Evolutionary conservation across 2,113 vertebrate species (phyloP).

Genomic region (Aegotheles bennettii): DNA sequence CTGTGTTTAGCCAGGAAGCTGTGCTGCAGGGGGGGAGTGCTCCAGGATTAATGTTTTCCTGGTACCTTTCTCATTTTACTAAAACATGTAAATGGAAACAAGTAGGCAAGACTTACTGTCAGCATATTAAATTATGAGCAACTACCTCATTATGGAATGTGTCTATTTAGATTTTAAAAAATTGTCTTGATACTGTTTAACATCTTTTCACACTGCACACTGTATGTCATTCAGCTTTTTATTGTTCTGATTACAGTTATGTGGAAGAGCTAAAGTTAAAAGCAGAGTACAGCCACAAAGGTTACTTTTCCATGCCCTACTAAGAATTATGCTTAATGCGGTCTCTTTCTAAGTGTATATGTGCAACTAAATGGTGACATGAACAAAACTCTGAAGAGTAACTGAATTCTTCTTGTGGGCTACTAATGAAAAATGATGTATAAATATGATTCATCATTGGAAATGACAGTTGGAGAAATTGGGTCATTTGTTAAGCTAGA

Average conservation of each 20-base stretch:
- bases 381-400: not conserved
- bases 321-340: not conserved
- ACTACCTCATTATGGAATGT: not conserved
- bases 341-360: not conserved
- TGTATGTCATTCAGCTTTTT: not conserved
- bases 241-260: not conserved
- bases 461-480: not conserved
- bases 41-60: not conserved
- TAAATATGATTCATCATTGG: not conserved
- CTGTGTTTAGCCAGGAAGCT: not conserved
- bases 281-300: not conserved
- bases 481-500: constrained; percentile 4
- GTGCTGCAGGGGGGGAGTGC: not conserved
- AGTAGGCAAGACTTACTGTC: not conserved
- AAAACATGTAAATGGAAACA: not conserved
- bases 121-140: not conserved
- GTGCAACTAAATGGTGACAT: not conserved
- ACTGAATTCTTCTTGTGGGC: not conserved
- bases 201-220: not conserved
- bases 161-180: not conserved
- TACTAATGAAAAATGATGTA: not conserved
- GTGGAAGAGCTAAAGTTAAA: not conserved
- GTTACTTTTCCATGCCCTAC: not conserved
- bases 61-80: not conserved
- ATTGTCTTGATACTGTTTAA: not conserved